Base-by-base conservation (phyloP, 2,888 invertebrate genomes). In the Apocheima hispidaria region DNA sequence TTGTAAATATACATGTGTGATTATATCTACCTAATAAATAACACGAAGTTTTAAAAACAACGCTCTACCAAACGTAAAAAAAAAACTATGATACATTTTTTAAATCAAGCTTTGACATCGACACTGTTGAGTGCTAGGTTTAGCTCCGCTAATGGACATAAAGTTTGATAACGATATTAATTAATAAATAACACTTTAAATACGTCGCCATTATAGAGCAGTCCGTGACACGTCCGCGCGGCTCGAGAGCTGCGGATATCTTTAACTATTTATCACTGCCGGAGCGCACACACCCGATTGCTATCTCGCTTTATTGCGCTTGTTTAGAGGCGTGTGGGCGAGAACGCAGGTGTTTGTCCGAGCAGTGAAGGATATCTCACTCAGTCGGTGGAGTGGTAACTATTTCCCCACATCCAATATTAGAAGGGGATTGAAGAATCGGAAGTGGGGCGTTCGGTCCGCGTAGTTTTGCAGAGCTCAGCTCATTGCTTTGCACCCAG, bases 401-500 rank as follows among this genome's bases (percentile, higher is more conserved):
- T 40, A 84, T 74, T 65, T 92, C 92, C 0, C 92, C 92, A 51
- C 87, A 86, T 65, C 81, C 83, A n/a, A 86, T 64, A 44, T 75
- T 79, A 44, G 81, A 78, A 6, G 65, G 51, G 1, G 76, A 68
- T 12, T 79, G 79, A 12, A 84, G 66, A 5, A 71, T 69, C 1
- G 84, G 79, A 0, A 83, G 64, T 0, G 79, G 77, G 0, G 76
- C 72, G 0, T 61, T 73, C 0, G 82, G 76, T 0, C 77, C 84
- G 14, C 93, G 84, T 1, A 93, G 83, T 43, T 87, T 86, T 4
- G 92, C 93, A 0, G 93, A 93, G 51, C 91, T 93, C 5, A 93
- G 62, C 46, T 93, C 93, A 69, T 93, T 93, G 69, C 92, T 90
- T 68, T 93, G 92, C 40, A 93, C 92, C 93, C 93, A 93, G 0